phyloP scores from a whole-genome alignment of 2,113 vertebrate genomes.

The Crotalus viridis region DNA sequence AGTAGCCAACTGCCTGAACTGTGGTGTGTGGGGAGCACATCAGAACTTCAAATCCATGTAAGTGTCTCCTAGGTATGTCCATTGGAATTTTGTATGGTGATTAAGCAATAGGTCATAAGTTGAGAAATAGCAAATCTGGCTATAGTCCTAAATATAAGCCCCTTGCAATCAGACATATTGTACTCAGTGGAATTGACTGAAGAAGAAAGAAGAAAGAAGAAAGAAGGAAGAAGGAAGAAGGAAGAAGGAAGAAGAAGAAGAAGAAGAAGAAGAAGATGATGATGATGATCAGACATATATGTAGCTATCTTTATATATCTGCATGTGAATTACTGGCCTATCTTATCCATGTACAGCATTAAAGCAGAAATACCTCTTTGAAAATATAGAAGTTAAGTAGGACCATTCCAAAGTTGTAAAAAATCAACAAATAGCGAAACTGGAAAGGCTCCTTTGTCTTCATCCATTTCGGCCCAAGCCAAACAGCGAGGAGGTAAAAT shows the following conservation, averaged over 20 bases:
- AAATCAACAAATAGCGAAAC: conserved; percentile 89
- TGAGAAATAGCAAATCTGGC: conserved; percentile 2
- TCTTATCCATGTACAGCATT: neutral
- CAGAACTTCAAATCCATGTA: neutral
- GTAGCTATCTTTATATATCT: neutral
- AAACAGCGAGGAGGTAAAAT: conserved; percentile 93
- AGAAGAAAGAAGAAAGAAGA: neutral
- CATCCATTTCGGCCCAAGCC: conserved; percentile 98
- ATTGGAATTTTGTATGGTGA: neutral
- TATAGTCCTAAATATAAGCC: neutral
- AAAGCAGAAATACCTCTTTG: conserved; percentile 84
- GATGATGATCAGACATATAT: neutral
- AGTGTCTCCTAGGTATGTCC: neutral
- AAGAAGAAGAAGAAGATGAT: neutral
- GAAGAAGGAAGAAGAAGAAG: neutral
- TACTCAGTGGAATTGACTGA: neutral
- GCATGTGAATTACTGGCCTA: neutral
- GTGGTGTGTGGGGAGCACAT: neutral
- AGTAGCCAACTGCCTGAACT: neutral
- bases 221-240: neutral
- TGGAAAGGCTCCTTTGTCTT: conserved; percentile 93
- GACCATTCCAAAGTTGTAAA: conserved; percentile 99
- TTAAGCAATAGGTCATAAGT: neutral
- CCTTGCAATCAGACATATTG: neutral
- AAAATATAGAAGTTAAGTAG: conserved; percentile 98